phyloP scores from a whole-genome alignment of 2,797 vertebrate genomes.

The Eulemur albifrons region DNA sequence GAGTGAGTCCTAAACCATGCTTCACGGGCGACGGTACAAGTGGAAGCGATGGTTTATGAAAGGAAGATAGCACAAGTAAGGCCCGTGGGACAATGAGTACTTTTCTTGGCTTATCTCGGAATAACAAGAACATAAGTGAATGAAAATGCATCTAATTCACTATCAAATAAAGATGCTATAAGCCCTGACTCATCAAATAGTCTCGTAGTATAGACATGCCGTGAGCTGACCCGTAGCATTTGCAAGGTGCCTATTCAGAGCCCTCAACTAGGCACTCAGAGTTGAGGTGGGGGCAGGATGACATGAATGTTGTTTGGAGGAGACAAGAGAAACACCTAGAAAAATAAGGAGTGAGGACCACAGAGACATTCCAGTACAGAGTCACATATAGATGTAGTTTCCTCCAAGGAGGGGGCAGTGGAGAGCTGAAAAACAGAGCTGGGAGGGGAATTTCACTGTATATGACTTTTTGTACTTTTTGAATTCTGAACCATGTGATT shows the following conservation, averaged over 20 bases:
- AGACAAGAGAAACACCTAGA: not conserved
- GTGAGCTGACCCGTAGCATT: not conserved
- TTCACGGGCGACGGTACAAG: slow-evolving; percentile 40
- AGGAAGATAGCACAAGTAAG: not conserved
- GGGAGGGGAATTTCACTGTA: not conserved
- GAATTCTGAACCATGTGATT: not conserved
- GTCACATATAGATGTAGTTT: not conserved
- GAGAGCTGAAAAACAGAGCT: not conserved
- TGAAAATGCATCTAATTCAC: slow-evolving; percentile 68
- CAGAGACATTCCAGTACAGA: not conserved
- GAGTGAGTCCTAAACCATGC: slow-evolving; percentile 53
- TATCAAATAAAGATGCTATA: slow-evolving; percentile 36
- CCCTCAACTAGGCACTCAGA: not conserved
- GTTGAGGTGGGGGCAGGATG: not conserved
- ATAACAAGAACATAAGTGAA: slow-evolving; percentile 51
- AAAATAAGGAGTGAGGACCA: not conserved
- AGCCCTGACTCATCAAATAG: slow-evolving; percentile 60
- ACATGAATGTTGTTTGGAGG: not conserved
- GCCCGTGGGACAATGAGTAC: not conserved
- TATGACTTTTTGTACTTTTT: not conserved
- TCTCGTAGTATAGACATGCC: not conserved
- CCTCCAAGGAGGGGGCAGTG: not conserved
- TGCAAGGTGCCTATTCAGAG: slow-evolving; percentile 24
- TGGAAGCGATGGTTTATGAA: slow-evolving; percentile 5
- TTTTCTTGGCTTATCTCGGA: slow-evolving; percentile 43